Evolutionary conservation across 2,797 vertebrate species (phyloP), one percentile per base, ranked within the genome.

Genomic region (Rhincodon typus): DNA sequence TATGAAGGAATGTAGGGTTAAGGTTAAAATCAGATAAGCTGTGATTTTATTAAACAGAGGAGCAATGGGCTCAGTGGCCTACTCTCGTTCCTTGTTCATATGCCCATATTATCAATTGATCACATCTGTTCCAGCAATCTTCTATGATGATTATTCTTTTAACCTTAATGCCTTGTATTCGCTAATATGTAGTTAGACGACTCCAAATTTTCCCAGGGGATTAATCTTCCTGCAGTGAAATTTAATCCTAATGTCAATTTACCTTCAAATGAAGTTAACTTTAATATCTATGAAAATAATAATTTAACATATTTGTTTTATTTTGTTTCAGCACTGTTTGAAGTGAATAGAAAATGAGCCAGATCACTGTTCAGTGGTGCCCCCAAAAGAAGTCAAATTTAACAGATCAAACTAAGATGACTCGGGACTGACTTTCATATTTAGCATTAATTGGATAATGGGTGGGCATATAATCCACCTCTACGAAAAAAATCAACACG

Each of bases 81-180:
- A 62, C 7, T 62, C 57, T 62, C 3, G 57, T 13, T 62, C 57
- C 57, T 62, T 62, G 7, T 62, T 12, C 57, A 12, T 62, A 62
- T 62, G 57, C 12, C 57, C 10, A 12, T 8, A 62, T 62, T 62
- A 67, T 94, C 25, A 94, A 94, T 66, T 94, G 8, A 25, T 94
- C 42, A n/a, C 21, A 72, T 94, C 67, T 70, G n/a, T 94, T 67
- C 42, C 93, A 94, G 17, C 23, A 94, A 94, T 94, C 38, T 69
- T 72, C 42, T 30, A 30, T 38, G 6, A 12, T 12, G 4, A 50
- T 94, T 13, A 12, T 72, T 72, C 67, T 50, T 72, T 72, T 19
- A 91, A 66, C 4, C n/a, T n/a, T 30, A 70, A 94, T 46, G 66
- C 23, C 10, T 42, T 27, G 67, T 94, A 70, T 94, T 50, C 38